phyloP scores from a whole-genome alignment of 2,888 invertebrate species.

The Boloria selene region DNA sequence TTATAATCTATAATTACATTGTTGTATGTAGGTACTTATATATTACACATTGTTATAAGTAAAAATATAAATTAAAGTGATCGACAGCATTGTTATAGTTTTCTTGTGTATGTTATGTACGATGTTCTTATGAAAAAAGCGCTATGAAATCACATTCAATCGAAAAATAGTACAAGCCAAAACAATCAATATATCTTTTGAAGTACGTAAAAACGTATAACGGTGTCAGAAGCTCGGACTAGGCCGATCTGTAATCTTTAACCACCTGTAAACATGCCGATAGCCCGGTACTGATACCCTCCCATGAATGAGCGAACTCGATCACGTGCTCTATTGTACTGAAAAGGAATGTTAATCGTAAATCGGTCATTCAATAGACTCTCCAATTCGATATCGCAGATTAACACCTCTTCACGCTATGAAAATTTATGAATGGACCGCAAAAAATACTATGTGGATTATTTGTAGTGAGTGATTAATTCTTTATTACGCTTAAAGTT shows the following conservation, averaged over 20 bases:
- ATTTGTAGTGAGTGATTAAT: slow-evolving; percentile 56
- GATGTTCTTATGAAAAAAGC: slow-evolving; percentile 9
- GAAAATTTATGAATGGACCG: slow-evolving; percentile 69
- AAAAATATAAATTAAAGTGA: too few relatives aligned
- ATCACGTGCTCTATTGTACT: slow-evolving; percentile 75
- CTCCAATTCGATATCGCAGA: slow-evolving; percentile 57
- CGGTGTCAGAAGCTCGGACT: slow-evolving; percentile 38
- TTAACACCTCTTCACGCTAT: slow-evolving; percentile 64
- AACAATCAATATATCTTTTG: slow-evolving; percentile 36
- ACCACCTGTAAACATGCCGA: slow-evolving; percentile 48
- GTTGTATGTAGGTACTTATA: too few relatives aligned
- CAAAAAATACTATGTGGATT: slow-evolving; percentile 65
- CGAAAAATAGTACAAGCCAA: slow-evolving; percentile 20
- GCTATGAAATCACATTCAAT: slow-evolving; percentile 4
- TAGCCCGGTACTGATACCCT: slow-evolving; percentile 50
- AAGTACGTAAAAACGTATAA: slow-evolving; percentile 34
- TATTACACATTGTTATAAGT: too few relatives aligned
- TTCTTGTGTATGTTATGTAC: too few relatives aligned
- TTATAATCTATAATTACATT: too few relatives aligned
- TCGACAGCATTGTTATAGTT: too few relatives aligned
- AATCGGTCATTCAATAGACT: slow-evolving; percentile 72
- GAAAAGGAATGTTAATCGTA: slow-evolving; percentile 68
- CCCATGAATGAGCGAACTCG: slow-evolving; percentile 64
- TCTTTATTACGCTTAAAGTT: slow-evolving; percentile 28
- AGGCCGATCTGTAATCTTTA: slow-evolving; percentile 48